phyloP scores from a whole-genome alignment of 2,797 vertebrate genomes.

The Amblyraja radiata region DNA sequence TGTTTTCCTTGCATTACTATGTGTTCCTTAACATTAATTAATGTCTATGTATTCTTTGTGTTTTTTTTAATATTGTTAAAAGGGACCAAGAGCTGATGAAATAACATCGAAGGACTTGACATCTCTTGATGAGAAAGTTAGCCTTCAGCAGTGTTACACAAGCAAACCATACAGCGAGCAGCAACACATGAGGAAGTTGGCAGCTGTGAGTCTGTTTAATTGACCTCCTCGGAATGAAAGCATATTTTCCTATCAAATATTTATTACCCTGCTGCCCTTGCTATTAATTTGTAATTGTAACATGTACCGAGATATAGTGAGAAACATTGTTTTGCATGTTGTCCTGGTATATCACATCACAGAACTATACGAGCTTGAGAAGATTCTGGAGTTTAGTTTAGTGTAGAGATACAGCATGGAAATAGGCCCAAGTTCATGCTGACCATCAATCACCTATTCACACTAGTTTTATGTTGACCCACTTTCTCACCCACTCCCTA shows the following conservation, averaged over 20 bases:
- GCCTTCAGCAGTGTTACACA: constrained; percentile 54
- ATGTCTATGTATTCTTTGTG: neutral
- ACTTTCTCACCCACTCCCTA: no score
- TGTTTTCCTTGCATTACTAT: no score
- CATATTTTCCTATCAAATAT: neutral
- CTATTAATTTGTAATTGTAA: no score
- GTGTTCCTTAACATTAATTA: neutral
- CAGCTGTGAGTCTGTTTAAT: constrained; percentile 55
- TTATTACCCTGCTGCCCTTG: neutral
- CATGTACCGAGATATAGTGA: no score
- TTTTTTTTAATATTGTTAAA: neutral
- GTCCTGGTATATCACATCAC: no score
- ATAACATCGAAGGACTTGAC: constrained; percentile 40
- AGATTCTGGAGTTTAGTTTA: no score
- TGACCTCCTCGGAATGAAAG: neutral
- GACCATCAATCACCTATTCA: no score
- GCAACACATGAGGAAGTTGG: constrained; percentile 48
- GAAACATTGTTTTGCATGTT: no score
- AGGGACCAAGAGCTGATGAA: constrained; percentile 44
- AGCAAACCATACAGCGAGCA: constrained; percentile 43
- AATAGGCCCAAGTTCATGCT: no score
- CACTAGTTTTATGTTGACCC: no score
- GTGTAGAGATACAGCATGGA: no score
- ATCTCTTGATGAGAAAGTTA: constrained; percentile 53
- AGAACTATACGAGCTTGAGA: no score